Evolutionary conservation across 2,888 invertebrate species (phyloP).

Genomic region (Icerya purchasi): DNA sequence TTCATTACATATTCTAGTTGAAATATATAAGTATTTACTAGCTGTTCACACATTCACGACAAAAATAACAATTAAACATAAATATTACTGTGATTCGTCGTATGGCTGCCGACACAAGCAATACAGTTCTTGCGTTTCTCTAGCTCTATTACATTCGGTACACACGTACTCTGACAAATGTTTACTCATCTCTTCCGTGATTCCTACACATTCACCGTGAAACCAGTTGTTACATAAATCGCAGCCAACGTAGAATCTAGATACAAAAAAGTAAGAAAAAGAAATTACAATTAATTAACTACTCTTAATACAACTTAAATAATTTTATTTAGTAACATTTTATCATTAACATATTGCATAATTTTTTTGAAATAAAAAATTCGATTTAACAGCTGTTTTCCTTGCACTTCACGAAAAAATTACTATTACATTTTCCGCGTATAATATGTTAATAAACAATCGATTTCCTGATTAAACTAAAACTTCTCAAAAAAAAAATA

Average conservation of each 20-base stretch:
- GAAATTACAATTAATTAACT: not conserved
- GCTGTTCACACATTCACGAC: too few species aligned
- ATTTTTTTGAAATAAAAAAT: conserved; percentile 4
- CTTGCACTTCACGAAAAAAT: too few species aligned
- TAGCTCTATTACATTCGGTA: conserved; percentile 61
- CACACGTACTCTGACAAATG: conserved; percentile 77
- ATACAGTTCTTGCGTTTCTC: conserved; percentile 77
- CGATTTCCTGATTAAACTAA: too few species aligned
- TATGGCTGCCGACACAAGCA: conserved; percentile 92
- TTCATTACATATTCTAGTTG: too few species aligned
- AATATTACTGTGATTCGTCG: conserved; percentile 80
- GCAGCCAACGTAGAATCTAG: conserved; percentile 88
- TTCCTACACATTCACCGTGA: conserved; percentile 89
- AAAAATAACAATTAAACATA: too few species aligned
- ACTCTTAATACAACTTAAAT: too few species aligned
- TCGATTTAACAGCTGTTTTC: too few species aligned
- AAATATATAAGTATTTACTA: too few species aligned
- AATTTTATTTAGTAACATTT: not conserved
- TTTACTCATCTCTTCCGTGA: conserved; percentile 78
- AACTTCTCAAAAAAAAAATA: too few species aligned
- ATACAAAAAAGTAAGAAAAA: conserved; percentile 18
- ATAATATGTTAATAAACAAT: too few species aligned
- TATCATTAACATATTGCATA: not conserved
- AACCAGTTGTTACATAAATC: conserved; percentile 97
- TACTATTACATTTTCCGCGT: too few species aligned